Percentiles rank a stretch among this genome's conserved stretches.
Evolutionary conservation across 2,113 vertebrate genomes (phyloP).

Genomic region (Heterochromis multidens): DNA sequence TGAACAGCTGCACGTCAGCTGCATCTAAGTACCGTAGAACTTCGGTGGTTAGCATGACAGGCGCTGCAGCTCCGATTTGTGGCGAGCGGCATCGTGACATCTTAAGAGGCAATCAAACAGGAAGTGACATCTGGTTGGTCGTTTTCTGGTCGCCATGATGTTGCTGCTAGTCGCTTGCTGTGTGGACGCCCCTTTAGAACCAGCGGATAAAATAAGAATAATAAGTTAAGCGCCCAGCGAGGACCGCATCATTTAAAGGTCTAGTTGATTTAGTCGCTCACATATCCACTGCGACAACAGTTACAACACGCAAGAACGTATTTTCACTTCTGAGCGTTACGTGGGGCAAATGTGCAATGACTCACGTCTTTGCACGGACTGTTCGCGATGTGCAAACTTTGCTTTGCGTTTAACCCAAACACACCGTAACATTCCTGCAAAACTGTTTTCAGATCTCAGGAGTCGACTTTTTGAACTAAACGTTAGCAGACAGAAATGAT

Average conservation of each 20-base stretch:
- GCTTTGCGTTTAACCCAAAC: neutral
- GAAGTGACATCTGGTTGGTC: neutral
- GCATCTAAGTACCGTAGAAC: neutral
- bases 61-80: no score
- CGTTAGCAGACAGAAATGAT: neutral
- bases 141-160: neutral
- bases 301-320: fast-evolving
- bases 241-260: fast-evolving
- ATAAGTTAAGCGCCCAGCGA: neutral
- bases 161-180: neutral
- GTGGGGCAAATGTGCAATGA: neutral
- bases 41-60: no score
- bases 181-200: neutral
- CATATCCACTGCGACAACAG: no score
- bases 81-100: no score
- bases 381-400: neutral
- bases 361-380: neutral
- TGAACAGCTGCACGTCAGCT: no score
- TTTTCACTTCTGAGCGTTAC: fast-evolving
- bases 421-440: neutral
- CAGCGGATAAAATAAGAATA: no score
- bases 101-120: neutral
- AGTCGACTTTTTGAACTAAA: neutral
- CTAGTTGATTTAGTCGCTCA: fast-evolving
- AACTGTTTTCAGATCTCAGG: neutral